A percentile compares a stretch with the other conserved stretches of the same genome.
Evolutionary conservation across 2,888 invertebrate genomes (phyloP).

Genomic region (Kuschelorhynchus macadamiae): DNA sequence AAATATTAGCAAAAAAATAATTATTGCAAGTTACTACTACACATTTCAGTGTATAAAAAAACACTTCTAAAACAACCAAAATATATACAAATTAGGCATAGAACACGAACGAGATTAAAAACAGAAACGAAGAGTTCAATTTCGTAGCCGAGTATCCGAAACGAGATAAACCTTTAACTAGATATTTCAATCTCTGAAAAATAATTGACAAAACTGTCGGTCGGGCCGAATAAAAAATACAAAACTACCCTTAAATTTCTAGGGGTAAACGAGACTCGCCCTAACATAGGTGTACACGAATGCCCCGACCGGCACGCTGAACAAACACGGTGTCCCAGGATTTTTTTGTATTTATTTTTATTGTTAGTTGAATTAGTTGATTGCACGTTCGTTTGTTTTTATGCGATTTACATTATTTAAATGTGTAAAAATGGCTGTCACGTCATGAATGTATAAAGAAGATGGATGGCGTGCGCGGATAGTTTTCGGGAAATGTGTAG

Average conservation of each 20-base stretch:
- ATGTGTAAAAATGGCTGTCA: conserved; percentile 22
- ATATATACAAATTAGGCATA: too few species aligned
- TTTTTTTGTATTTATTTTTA: conserved; percentile 38
- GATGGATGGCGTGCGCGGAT: too few species aligned
- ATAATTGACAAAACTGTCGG: conserved; percentile 48
- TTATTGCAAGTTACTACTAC: too few species aligned
- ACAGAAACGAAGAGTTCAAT: conserved; percentile 33
- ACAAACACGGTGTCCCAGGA: conserved; percentile 29
- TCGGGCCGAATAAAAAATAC: conserved; percentile 19
- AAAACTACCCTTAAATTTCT: conserved; percentile 30
- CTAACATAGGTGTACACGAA: background rate
- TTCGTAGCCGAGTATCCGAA: conserved; percentile 44
- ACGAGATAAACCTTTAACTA: conserved; percentile 45
- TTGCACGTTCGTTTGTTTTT: conserved; percentile 39
- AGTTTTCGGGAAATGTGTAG: too few species aligned
- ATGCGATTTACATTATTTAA: conserved; percentile 37
- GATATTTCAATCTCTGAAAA: conserved; percentile 48
- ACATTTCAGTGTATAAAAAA: too few species aligned
- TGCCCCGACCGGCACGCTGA: conserved; percentile 1
- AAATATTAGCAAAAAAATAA: too few species aligned
- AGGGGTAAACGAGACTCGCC: conserved; percentile 15
- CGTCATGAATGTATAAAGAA: background rate
- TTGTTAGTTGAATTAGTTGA: conserved; percentile 46
- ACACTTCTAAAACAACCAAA: too few species aligned
- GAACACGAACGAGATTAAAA: conserved; percentile 27